Evolutionary conservation across 2,888 invertebrate genomes (phyloP).

Genomic region (Harpagoxenus sublaevis): DNA sequence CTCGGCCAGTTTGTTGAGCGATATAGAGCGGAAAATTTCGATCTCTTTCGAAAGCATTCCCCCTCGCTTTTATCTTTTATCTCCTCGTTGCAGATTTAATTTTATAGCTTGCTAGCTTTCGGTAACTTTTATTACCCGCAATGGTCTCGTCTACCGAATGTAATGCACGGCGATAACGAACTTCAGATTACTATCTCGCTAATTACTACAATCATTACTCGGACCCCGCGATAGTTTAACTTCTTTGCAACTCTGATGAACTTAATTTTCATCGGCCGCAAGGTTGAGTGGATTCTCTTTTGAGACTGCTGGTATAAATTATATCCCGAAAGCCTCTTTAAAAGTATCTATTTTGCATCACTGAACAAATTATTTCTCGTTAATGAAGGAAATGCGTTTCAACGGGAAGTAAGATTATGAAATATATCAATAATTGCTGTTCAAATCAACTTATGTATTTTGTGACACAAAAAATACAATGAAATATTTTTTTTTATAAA

Average conservation of each 20-base stretch:
- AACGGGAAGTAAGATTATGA: background rate
- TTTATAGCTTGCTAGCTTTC: constrained; percentile 48
- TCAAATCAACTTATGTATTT: background rate
- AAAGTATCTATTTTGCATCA: constrained; percentile 14
- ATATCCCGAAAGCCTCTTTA: background rate
- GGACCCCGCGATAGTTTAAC: constrained; percentile 42
- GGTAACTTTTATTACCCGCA: constrained; percentile 48
- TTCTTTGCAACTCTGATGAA: constrained; percentile 44
- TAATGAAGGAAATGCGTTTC: constrained; percentile 9
- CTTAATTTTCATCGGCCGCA: constrained; percentile 38
- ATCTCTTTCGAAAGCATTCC: constrained; percentile 11
- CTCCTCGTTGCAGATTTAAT: constrained; percentile 30
- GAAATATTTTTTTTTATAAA: background rate
- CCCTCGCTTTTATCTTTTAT: constrained; percentile 43
- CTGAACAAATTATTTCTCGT: constrained; percentile 19
- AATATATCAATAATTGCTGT: background rate
- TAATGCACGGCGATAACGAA: constrained; percentile 54
- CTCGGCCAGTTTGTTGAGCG: constrained; percentile 7
- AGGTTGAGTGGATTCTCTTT: constrained; percentile 28
- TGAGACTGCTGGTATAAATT: constrained; percentile 19
- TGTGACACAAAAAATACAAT: background rate
- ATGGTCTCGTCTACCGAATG: constrained; percentile 22
- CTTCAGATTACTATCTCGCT: constrained; percentile 46
- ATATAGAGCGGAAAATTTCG: constrained; percentile 49
- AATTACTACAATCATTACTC: constrained; percentile 37